These are phyloP conservation scores for Eunapius fragilis DNA, from an alignment of 37 sponge, comb jelly and placozoan genomes.

Conservation along the genomic window DNA sequence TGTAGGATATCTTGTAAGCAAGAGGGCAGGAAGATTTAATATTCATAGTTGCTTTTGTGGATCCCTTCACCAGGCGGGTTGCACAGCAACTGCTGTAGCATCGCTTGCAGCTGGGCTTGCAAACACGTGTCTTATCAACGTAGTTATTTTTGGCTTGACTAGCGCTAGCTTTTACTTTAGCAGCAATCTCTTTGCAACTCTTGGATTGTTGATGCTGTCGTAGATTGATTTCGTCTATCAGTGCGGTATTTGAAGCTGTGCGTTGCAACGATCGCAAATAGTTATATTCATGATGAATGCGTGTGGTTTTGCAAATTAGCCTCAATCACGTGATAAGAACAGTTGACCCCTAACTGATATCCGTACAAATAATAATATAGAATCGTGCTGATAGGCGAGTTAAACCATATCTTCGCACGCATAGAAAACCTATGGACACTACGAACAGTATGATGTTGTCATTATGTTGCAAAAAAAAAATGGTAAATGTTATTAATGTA, in stretches of 20 bases:
- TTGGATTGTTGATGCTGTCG: too few species aligned
- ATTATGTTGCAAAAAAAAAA: background rate
- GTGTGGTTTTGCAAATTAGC: too few species aligned
- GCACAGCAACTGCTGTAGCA: background rate
- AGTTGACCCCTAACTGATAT: background rate
- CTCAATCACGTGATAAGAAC: background rate
- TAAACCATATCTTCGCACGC: background rate
- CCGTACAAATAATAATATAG: background rate
- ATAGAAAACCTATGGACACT: background rate
- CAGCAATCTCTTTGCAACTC: too few species aligned
- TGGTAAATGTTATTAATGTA: background rate
- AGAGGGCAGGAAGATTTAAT: too few species aligned
- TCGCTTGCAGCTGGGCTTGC: background rate
- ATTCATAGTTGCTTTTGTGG: too few species aligned
- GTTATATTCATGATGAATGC: background rate
- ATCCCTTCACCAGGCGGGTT: background rate
- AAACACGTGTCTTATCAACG: too few species aligned
- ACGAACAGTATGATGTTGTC: background rate
- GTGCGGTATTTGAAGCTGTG: too few species aligned
- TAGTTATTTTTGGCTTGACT: too few species aligned
- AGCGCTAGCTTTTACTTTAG: background rate
- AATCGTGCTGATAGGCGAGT: background rate
- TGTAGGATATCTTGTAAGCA: too few species aligned
- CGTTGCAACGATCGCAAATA: too few species aligned
- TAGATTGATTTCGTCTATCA: too few species aligned